A percentile compares a stretch with the other conserved stretches of the same genome.
phyloP scores from a whole-genome alignment of 2,113 vertebrate species.

The Apaloderma vittatum region DNA sequence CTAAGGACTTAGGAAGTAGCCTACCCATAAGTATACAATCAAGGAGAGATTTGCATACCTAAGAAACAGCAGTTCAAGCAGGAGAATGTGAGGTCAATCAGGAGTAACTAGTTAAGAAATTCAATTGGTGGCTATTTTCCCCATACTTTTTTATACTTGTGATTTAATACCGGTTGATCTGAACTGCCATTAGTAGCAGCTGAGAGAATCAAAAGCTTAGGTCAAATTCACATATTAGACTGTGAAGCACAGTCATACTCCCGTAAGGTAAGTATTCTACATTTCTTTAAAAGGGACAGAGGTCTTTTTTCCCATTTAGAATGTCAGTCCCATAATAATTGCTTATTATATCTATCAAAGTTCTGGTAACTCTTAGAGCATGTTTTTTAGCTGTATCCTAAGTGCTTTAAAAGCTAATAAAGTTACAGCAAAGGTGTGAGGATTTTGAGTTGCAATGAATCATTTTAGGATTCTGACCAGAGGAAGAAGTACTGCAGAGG shows the following conservation, averaged over 20 bases:
- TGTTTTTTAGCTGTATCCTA: slow-evolving; percentile 41
- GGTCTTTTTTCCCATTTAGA: slow-evolving; percentile 64
- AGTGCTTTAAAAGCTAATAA: slow-evolving; percentile 56
- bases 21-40: slow-evolving; percentile 50
- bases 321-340: slow-evolving; percentile 56
- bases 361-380: slow-evolving; percentile 38
- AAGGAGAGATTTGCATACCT: slow-evolving; percentile 77
- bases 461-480: slow-evolving; percentile 40
- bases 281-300: slow-evolving; percentile 72
- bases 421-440: slow-evolving; percentile 20
- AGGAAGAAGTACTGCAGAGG: slow-evolving; percentile 2
- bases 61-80: slow-evolving; percentile 74
- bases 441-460: slow-evolving; percentile 26
- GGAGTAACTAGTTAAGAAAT: slow-evolving; percentile 80
- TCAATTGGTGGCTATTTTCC: slow-evolving; percentile 73
- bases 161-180: slow-evolving; percentile 77
- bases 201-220: slow-evolving; percentile 76
- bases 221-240: slow-evolving; percentile 68
- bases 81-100: slow-evolving; percentile 78
- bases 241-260: slow-evolving; percentile 63
- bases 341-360: slow-evolving; percentile 68
- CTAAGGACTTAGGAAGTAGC: slow-evolving; percentile 62
- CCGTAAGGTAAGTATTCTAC: slow-evolving; percentile 68
- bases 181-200: slow-evolving; percentile 74
- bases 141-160: slow-evolving; percentile 67